Evolutionary conservation across 2,797 vertebrate genomes (phyloP).

Genomic region (Muscicapa striata): DNA sequence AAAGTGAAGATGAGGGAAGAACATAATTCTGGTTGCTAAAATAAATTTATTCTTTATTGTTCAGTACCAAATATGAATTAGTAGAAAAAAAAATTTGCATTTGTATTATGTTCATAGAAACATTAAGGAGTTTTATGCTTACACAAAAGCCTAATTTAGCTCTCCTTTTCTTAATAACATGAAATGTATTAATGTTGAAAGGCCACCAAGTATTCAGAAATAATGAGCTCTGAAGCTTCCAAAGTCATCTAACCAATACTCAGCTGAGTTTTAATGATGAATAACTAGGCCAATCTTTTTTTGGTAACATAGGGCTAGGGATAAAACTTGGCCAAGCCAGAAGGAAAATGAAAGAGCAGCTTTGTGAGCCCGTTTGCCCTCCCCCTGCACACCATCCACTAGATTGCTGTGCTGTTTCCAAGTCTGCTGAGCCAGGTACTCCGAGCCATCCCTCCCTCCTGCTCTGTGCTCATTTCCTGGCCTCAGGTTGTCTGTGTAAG

Average conservation of each 20-base stretch:
- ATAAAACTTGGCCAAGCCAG: not conserved
- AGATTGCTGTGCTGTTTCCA: slow-evolving; percentile 5
- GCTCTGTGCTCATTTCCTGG: not conserved
- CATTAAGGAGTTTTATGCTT: not conserved
- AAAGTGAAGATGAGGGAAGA: not conserved
- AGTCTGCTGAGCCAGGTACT: slow-evolving; percentile 6
- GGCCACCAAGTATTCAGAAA: slow-evolving; percentile 14
- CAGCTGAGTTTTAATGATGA: slow-evolving; percentile 31
- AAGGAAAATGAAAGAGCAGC: slow-evolving; percentile 51
- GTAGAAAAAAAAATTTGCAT: not conserved
- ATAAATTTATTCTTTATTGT: not conserved
- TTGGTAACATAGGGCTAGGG: not conserved
- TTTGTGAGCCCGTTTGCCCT: slow-evolving; percentile 13
- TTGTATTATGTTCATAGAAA: not conserved
- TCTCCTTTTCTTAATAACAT: slow-evolving; percentile 3
- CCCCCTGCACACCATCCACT: not conserved
- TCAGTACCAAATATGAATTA: not conserved
- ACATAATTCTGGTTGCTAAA: not conserved
- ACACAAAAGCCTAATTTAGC: not conserved
- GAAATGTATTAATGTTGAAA: slow-evolving; percentile 28
- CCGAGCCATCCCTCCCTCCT: not conserved
- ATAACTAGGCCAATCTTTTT: slow-evolving; percentile 36
- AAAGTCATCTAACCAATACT: slow-evolving; percentile 19
- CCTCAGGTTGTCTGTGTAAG: not conserved
- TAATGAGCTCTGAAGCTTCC: slow-evolving; percentile 33